Percentiles rank a stretch among this genome's conserved stretches.
These are phyloP conservation scores for Octomys mimax DNA, from an alignment of 2,797 vertebrate genomes.

Conservation along the genomic window DNA sequence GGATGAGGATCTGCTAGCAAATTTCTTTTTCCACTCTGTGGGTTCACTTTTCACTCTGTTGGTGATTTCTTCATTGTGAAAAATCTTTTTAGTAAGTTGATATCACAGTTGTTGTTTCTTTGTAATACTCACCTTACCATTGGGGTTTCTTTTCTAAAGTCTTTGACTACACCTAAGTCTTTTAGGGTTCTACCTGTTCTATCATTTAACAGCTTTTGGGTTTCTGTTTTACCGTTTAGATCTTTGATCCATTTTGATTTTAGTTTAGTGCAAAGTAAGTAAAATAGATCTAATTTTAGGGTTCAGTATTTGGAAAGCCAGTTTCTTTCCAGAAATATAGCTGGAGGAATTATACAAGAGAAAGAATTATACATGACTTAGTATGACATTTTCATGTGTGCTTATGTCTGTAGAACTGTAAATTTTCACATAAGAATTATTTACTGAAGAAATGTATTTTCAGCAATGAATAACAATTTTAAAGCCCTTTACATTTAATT, in stretches of 20 bases:
- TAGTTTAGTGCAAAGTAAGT: neutral
- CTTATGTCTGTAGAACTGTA: neutral
- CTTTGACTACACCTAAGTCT: neutral
- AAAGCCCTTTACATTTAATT: neutral
- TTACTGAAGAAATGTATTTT: constrained; percentile 12
- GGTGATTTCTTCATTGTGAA: neutral
- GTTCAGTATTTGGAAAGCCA: neutral
- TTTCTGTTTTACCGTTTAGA: neutral
- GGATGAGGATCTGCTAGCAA: neutral
- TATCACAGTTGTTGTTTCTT: neutral
- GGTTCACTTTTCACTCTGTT: neutral
- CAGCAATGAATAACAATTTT: neutral
- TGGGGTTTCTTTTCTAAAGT: neutral
- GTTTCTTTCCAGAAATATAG: neutral
- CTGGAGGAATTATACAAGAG: neutral
- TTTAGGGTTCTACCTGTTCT: neutral
- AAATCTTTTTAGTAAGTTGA: neutral
- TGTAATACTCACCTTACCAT: neutral
- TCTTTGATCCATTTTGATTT: neutral
- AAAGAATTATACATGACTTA: neutral
- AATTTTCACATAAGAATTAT: neutral
- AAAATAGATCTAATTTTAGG: neutral
- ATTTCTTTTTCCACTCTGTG: neutral
- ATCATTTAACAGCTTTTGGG: neutral
- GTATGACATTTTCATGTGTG: neutral